A percentile compares a stretch with the other conserved stretches of the same genome.
Conservation (phyloP, 2,888 invertebrate species). For the Tyria jacobaeae region DNA sequence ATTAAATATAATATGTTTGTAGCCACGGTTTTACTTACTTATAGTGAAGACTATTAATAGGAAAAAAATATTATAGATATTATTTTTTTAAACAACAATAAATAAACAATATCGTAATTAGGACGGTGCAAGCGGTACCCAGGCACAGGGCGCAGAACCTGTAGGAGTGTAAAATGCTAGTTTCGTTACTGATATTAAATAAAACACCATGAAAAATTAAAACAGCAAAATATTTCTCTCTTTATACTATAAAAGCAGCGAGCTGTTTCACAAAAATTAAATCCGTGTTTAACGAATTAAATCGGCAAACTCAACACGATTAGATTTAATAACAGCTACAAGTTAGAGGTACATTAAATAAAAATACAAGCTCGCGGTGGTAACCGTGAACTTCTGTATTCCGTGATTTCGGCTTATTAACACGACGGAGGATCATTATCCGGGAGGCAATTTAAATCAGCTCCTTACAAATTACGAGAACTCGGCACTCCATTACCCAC, state of each 20-base stretch:
- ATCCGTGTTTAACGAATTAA: constrained; percentile 30
- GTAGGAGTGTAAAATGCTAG: too few species aligned
- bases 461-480: constrained; percentile 58
- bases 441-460: constrained; percentile 56
- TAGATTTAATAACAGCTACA: constrained; percentile 32
- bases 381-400: constrained; percentile 31
- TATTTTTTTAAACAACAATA: too few species aligned
- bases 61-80: too few species aligned
- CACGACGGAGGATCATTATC: constrained; percentile 53
- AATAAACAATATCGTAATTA: too few species aligned
- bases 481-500: constrained; percentile 57
- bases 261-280: neutral
- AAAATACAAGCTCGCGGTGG: constrained; percentile 23
- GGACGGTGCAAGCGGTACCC: too few species aligned
- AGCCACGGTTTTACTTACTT: too few species aligned
- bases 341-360: constrained; percentile 22
- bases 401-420: constrained; percentile 56
- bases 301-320: constrained; percentile 31
- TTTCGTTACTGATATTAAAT: neutral
- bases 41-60: too few species aligned
- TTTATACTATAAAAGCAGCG: neutral
- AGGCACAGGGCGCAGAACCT: too few species aligned
- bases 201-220: neutral
- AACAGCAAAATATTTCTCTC: neutral
- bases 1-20: too few species aligned